A percentile compares a stretch with the other conserved stretches of the same genome.
Conservation (phyloP, 2,113 vertebrate species). For the Regulus satrapa region DNA sequence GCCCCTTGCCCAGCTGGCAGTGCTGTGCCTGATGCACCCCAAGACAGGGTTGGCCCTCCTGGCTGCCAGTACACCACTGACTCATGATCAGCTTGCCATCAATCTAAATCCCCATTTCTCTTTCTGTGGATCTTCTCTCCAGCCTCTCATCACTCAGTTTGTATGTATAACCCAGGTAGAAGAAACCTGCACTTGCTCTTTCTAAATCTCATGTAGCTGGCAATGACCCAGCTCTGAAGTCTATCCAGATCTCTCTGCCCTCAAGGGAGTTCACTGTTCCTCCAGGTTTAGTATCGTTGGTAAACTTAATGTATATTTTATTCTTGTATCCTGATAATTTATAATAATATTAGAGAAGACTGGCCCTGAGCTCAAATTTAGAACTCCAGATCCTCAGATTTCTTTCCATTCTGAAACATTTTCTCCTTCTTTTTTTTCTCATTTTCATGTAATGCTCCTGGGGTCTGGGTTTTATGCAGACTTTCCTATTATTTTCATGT, state of each 20-base stretch:
- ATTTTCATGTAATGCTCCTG: neutral
- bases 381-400: neutral
- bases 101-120: neutral
- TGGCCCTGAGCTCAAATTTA: neutral
- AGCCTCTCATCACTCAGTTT: neutral
- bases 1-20: accelerated
- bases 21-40: neutral
- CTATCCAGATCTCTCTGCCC: neutral
- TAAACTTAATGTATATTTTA: neutral
- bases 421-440: neutral
- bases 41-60: accelerated
- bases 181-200: neutral
- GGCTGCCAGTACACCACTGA: neutral
- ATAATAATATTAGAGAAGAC: neutral
- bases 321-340: neutral
- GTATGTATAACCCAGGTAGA: neutral
- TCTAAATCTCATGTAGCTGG: neutral
- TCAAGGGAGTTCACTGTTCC: neutral
- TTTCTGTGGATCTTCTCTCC: neutral
- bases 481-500: neutral
- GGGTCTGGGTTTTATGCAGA: neutral
- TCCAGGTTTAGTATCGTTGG: neutral
- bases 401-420: neutral
- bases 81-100: neutral
- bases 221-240: neutral